These are phyloP conservation scores for Camelus bactrianus DNA, from an alignment of 2,113 vertebrate species.

Conservation along the genomic window DNA sequence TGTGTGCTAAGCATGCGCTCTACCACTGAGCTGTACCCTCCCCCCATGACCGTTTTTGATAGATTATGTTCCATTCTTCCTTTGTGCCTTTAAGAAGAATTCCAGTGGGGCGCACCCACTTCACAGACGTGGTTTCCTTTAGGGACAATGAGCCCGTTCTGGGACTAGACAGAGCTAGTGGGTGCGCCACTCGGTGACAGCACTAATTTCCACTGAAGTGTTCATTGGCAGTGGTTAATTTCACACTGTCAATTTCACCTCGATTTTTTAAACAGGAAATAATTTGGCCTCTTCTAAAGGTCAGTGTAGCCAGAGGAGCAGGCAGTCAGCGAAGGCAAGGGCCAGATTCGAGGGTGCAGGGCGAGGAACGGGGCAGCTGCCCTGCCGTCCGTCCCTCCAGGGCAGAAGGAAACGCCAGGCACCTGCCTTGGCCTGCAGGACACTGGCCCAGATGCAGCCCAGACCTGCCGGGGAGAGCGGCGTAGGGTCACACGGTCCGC, in stretches of 20 bases:
- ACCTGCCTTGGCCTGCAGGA: background rate
- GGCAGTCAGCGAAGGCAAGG: background rate
- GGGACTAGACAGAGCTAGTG: background rate
- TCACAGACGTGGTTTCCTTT: background rate
- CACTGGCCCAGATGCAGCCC: background rate
- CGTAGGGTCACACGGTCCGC: background rate
- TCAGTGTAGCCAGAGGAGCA: fast-evolving
- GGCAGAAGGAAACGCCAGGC: background rate
- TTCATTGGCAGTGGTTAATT: fast-evolving
- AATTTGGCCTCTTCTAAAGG: background rate
- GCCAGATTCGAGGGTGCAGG: fast-evolving
- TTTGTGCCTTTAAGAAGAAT: too few species aligned
- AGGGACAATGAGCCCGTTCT: background rate
- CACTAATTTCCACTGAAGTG: too few species aligned
- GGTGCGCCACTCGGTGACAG: fast-evolving
- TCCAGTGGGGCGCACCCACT: background rate
- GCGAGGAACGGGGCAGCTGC: background rate
- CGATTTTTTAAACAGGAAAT: background rate
- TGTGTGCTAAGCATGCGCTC: too few species aligned
- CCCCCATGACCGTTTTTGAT: background rate
- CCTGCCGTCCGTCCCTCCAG: background rate
- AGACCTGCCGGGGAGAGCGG: fast-evolving
- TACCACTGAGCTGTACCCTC: too few species aligned
- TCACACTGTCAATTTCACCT: background rate
- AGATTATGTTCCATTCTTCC: fast-evolving